phyloP scores from a whole-genome alignment of 1,140 invertebrate species.

The Panulirus ornatus region DNA sequence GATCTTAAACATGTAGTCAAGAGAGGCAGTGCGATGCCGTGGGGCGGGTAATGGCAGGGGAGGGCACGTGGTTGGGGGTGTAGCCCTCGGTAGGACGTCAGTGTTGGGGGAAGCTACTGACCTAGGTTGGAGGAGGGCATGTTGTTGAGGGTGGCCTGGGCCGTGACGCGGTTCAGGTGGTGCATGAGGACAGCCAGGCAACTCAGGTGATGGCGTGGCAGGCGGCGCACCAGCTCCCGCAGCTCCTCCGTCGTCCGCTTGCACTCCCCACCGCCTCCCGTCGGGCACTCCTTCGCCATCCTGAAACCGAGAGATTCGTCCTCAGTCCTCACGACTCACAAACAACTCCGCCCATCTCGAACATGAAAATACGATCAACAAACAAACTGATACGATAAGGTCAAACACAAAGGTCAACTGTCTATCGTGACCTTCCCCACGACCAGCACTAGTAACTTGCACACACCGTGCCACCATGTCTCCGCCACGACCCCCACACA shows the following conservation, averaged over 20 bases:
- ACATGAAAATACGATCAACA: too few species aligned
- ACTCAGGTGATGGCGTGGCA: constrained; percentile 80
- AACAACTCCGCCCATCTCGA: too few species aligned
- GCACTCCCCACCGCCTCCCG: constrained; percentile 58
- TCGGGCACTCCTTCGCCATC: constrained; percentile 78
- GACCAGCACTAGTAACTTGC: too few species aligned
- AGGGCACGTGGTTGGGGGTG: background rate
- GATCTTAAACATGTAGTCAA: too few species aligned
- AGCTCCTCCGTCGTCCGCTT: constrained; percentile 77
- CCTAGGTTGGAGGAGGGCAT: constrained; percentile 82
- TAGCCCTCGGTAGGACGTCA: background rate
- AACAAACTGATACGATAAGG: too few species aligned
- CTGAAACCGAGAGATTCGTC: constrained; percentile 59
- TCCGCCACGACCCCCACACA: too few species aligned
- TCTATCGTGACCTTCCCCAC: too few species aligned
- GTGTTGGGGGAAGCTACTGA: constrained; percentile 8
- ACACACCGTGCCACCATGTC: too few species aligned
- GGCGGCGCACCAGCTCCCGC: constrained; percentile 78
- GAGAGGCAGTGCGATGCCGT: too few species aligned
- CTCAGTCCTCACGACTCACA: too few species aligned
- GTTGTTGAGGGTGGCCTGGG: constrained; percentile 79
- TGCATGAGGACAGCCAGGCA: constrained; percentile 81
- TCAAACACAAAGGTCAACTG: too few species aligned
- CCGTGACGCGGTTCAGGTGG: constrained; percentile 79
- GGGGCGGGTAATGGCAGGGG: background rate